phyloP scores from a whole-genome alignment of 2,888 invertebrate genomes.

The Eledone cirrhosa region DNA sequence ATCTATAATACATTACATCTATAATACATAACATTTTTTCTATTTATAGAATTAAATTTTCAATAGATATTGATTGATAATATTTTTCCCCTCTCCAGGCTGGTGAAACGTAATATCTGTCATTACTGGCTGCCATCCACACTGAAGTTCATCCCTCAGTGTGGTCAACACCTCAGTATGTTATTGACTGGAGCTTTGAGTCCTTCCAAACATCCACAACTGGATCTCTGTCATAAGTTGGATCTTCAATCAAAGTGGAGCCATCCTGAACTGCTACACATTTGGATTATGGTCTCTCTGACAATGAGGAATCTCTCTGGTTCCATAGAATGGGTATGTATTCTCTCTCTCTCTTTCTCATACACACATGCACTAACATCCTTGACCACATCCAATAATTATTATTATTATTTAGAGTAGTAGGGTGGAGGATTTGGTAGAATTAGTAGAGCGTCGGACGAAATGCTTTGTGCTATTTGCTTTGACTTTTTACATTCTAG shows the following conservation, averaged over 20 bases:
- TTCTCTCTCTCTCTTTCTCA: not conserved
- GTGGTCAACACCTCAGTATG: slow-evolving; percentile 31
- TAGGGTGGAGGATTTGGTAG: too few species aligned
- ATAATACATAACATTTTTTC: too few species aligned
- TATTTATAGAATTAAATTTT: too few species aligned
- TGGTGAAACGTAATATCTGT: slow-evolving; percentile 54
- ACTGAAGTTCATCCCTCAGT: slow-evolving; percentile 49
- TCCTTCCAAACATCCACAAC: not conserved
- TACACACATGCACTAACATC: too few species aligned
- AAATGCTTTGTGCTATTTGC: too few species aligned
- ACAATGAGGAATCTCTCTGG: slow-evolving; percentile 39
- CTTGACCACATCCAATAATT: too few species aligned
- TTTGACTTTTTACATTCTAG: too few species aligned
- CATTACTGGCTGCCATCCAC: slow-evolving; percentile 60
- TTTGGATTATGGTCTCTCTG: slow-evolving; percentile 49
- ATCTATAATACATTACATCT: too few species aligned
- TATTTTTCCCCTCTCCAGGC: slow-evolving; percentile 43
- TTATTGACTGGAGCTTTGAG: not conserved
- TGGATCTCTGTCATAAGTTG: slow-evolving; percentile 15
- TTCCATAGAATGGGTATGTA: slow-evolving; percentile 29
- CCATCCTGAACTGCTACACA: slow-evolving; percentile 40
- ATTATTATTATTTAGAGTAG: too few species aligned
- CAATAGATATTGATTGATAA: too few species aligned
- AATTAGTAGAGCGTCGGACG: too few species aligned
- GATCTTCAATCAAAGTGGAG: slow-evolving; percentile 22